Evolutionary conservation across 2,113 vertebrate species (phyloP), one percentile per base, ranked within the genome.

Genomic region (Lagenorhynchus albirostris): DNA sequence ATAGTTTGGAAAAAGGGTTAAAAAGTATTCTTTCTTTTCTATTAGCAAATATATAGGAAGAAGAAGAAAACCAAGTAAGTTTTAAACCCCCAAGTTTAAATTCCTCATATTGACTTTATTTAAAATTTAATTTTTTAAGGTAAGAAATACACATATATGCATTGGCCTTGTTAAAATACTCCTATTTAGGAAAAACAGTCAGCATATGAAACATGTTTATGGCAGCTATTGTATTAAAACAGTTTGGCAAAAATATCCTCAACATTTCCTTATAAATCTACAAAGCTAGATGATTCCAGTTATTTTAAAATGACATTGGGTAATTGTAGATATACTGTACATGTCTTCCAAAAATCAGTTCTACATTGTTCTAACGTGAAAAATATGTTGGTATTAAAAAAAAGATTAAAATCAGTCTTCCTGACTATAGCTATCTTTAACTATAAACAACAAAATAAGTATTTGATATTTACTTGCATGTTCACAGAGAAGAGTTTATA

Each of bases 191-290:
- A 68, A 91, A 96, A 86, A 76, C 0, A 89, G 44, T 38, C 3
- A 47, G 79, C 6, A 87, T 74, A 71, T 58, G 6, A 31, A 91
- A 76, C 44, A 41, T 38, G 26, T 89, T 76, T 83, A 33, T 89
- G 50, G 21, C 2, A 88, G 20, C 67, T 82, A 87, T 38, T 67
- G 67, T 88, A 82, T 60, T 89, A 88, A 92, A 73, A 82, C 18
- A 68, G 63, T 76, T 79, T 84, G 71, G 79, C 50, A 90, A 86
- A 90, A 58, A 91, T 67, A 81, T 26, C 44, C 18, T 91, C 47
- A 94, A 87, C 26, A 20, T 74, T 94, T 91, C 60, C 50, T 89
- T 96, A 21, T 21, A 83, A 83, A 96, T 84, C 50, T 89, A 82
- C 58, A 23, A 73, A 92, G 71, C n/a, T 73, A 44, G n/a, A 63